Evolutionary conservation across 1,140 invertebrate genomes (phyloP).

Genomic region (Bombus sibiricus): DNA sequence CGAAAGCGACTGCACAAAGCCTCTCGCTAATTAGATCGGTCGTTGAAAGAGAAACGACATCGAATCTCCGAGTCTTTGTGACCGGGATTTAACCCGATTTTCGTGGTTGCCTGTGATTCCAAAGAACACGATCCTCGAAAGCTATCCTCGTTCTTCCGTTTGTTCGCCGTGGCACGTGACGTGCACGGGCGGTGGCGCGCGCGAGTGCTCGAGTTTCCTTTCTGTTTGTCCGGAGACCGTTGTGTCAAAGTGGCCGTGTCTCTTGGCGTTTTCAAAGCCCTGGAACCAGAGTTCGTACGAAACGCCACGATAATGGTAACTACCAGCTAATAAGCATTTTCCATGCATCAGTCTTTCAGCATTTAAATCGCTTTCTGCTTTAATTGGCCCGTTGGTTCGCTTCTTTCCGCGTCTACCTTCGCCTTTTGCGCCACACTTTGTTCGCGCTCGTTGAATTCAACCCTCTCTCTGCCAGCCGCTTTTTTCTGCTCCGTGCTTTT

Average conservation of each 20-base stretch:
- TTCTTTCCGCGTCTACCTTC: neutral
- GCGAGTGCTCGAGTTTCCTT: constrained; percentile 27
- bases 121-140: neutral
- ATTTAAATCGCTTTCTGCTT: constrained; percentile 60
- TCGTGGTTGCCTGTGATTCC: neutral
- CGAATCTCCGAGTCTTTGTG: neutral
- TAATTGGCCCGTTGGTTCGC: constrained; percentile 50
- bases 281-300: neutral
- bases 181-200: neutral
- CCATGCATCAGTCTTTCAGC: constrained; percentile 26
- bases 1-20: too few species aligned
- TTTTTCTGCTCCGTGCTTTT: neutral
- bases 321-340: constrained; percentile 58
- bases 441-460: neutral
- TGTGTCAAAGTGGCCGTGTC: constrained; percentile 51
- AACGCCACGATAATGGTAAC: constrained; percentile 46
- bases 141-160: constrained; percentile 5
- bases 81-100: neutral
- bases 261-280: constrained; percentile 24
- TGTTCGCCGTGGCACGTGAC: neutral
- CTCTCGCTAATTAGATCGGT: neutral
- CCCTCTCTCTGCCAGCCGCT: neutral
- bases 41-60: neutral
- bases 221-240: constrained; percentile 45
- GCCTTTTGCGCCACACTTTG: neutral